Percentiles rank a stretch among this genome's conserved stretches.
Evolutionary conservation across 2,113 vertebrate species (phyloP).

Genomic region (Pongo pygmaeus): DNA sequence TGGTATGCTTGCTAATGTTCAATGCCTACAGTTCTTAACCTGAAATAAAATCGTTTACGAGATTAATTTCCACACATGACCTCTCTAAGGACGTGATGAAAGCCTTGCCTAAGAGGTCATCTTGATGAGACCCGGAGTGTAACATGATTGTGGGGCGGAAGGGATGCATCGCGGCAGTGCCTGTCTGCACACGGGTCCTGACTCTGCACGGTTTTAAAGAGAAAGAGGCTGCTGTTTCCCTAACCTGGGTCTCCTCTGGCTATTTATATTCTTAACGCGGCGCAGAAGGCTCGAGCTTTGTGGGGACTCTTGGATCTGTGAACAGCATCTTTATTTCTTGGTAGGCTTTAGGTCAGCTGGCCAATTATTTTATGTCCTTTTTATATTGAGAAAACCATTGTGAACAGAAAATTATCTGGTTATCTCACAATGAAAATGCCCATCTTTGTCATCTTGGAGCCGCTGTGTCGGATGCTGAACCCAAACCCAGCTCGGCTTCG

Average conservation of each 20-base stretch:
- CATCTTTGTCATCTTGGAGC: not conserved
- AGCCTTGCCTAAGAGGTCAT: rapidly evolving
- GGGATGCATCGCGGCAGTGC: not conserved
- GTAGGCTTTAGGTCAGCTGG: not conserved
- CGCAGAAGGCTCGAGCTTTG: slow-evolving; percentile 37
- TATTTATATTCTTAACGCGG: not conserved
- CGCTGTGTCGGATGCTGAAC: not conserved
- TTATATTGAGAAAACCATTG: not conserved
- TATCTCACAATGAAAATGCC: not conserved
- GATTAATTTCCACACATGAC: not conserved
- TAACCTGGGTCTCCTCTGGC: slow-evolving; percentile 26
- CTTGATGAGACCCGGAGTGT: not conserved
- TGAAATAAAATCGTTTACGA: not conserved
- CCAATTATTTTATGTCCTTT: not conserved
- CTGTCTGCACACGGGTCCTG: rapidly evolving
- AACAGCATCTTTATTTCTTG: not conserved
- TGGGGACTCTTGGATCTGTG: slow-evolving; percentile 32
- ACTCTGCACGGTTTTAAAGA: not conserved
- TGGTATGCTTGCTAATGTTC: not conserved
- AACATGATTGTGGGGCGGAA: rapidly evolving
- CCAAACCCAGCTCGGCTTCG: not conserved
- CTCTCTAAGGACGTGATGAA: not conserved
- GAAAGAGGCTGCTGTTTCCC: not conserved
- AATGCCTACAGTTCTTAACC: not conserved
- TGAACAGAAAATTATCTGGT: not conserved